phyloP scores from a whole-genome alignment of 2,797 vertebrate species.

The Spondyliosoma cantharus region DNA sequence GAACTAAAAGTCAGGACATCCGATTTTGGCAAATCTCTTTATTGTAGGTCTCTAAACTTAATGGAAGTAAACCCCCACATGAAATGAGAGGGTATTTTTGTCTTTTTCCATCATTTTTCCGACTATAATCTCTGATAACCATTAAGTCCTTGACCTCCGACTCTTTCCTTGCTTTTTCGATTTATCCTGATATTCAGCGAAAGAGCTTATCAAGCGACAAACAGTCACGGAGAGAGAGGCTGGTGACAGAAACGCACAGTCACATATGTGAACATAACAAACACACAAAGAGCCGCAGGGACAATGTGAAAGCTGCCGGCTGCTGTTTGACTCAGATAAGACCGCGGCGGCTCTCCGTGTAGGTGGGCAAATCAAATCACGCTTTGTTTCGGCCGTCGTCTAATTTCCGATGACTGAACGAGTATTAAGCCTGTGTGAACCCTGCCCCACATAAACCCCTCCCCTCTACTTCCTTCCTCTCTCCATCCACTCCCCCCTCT shows the following conservation, averaged over 20 bases:
- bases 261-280: neutral
- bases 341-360: conserved; percentile 14
- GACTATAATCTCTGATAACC: neutral
- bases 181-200: conserved; percentile 4
- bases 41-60: neutral
- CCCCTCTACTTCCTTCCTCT: conserved; percentile 6
- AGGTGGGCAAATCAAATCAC: conserved; percentile 29
- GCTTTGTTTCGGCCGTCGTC: conserved; percentile 22
- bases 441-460: conserved; percentile 36
- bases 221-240: neutral
- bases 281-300: neutral
- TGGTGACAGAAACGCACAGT: neutral
- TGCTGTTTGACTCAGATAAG: conserved; percentile 50
- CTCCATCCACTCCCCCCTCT: neutral
- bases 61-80: neutral
- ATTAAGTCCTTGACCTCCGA: neutral
- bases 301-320: neutral
- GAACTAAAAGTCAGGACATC: neutral
- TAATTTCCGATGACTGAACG: conserved; percentile 27
- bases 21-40: no score
- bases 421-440: conserved; percentile 23
- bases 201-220: neutral
- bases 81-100: neutral
- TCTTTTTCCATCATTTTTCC: neutral
- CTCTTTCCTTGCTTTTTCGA: neutral